These are phyloP conservation scores for Ariopsis seemanni DNA, from an alignment of 2,113 vertebrate species.

Conservation along the genomic window DNA sequence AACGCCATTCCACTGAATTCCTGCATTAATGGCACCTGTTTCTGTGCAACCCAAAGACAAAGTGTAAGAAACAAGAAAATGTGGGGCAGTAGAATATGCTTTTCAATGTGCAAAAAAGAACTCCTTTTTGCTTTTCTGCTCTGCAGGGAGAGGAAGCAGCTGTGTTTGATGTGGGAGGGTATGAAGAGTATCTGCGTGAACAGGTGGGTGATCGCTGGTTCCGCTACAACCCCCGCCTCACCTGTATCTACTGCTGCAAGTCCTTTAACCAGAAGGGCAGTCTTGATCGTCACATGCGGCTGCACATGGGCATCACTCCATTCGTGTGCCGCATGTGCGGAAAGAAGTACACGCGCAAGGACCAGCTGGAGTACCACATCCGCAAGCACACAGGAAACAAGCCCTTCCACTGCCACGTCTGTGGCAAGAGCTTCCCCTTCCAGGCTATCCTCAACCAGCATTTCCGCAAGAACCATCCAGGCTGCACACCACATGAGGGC, in stretches of 20 bases:
- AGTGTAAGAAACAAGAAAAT: not conserved
- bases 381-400: conserved; percentile 99
- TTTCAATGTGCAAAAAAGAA: not conserved
- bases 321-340: conserved; percentile 98
- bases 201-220: conserved; percentile 98
- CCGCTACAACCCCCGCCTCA: conserved; percentile 96
- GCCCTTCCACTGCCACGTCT: conserved; percentile 96
- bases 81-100: not conserved
- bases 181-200: conserved; percentile 94
- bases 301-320: conserved; percentile 98
- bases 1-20: not conserved
- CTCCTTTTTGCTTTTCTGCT: conserved; percentile 16
- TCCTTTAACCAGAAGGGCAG: conserved; percentile 99
- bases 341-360: conserved; percentile 99
- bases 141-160: conserved; percentile 86
- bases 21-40: not conserved
- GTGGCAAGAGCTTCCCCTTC: conserved; percentile 98
- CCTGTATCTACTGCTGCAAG: conserved; percentile 99
- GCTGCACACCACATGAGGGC: conserved; percentile 87
- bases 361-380: conserved; percentile 99
- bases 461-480: conserved; percentile 98
- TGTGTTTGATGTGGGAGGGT: conserved; percentile 88
- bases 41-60: not conserved
- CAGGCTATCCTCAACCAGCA: conserved; percentile 99
- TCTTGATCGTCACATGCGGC: conserved; percentile 96